Base-by-base conservation (phyloP, 2,797 vertebrate genomes). In the Alosa sapidissima region DNA sequence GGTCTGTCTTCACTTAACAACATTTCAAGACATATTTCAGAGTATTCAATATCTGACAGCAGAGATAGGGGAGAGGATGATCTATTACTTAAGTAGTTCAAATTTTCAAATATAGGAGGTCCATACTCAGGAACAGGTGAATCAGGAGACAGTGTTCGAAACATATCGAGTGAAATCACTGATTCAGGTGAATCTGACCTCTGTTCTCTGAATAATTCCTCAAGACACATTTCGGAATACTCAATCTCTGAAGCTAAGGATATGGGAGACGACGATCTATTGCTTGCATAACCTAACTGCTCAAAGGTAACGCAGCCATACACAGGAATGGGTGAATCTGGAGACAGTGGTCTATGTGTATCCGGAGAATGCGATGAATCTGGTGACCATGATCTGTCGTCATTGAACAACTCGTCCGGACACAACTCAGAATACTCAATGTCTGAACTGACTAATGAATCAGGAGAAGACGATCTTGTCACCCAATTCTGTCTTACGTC, bases 191-290 rank as follows among this genome's bases (percentile, higher is more conserved):
- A 82, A 36, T 41, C n/a, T 41, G 49, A 0, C 14, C 51, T 19
- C 0, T 82, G 51, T 54, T 24, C 7, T 21, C 55, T 21, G 5
- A 78, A 75, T 11, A 84, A 41, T 2, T 78, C 81, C 28, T 83
- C 81, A 78, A 41, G 62, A 81, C 62, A 82, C 13, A 82, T 4
- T 51, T 49, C 65, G 8, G 65, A 82, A 11, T 82, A 84, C 14
- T 84, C 83, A 16, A 82, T 48, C 3, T 86, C n/a, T 2, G 52
- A 1, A 2, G 47, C 60, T 13, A 85, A 52, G 0, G 82, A 87
- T 0, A 85, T 62, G 5, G 68, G 68, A 45, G 83, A 83, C 84
- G 54, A 0, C 14, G 58, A 86, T 54, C 11, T 45, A 2, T 2
- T 41, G 41, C 41, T 41, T 21, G 28, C 28, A 28, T 28, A 28